phyloP scores from a whole-genome alignment of 2,888 invertebrate species.

The Allacma fusca region DNA sequence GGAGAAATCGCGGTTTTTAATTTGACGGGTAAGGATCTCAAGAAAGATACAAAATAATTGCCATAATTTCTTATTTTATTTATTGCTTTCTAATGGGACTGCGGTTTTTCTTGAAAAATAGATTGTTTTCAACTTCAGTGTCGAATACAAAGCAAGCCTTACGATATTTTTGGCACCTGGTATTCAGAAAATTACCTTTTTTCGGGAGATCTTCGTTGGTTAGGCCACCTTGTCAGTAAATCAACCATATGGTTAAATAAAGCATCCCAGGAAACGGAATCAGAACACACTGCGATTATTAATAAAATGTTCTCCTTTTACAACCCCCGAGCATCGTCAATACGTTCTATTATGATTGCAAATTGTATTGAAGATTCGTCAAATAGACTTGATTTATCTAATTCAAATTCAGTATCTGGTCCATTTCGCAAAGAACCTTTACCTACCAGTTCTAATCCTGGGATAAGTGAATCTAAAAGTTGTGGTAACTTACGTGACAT shows the following conservation, averaged over 20 bases:
- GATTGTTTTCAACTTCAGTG: constrained; percentile 71
- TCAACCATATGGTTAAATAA: constrained; percentile 83
- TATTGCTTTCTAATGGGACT: constrained; percentile 60
- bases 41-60: no score
- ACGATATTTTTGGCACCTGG: constrained; percentile 89
- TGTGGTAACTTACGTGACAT: constrained; percentile 50
- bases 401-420: not conserved
- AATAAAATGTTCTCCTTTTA: constrained; percentile 76
- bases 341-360: constrained; percentile 79
- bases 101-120: no score
- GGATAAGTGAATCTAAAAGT: not conserved
- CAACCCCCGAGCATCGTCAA: constrained; percentile 81
- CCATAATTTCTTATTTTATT: no score
- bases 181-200: constrained; percentile 81
- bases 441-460: not conserved
- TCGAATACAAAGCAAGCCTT: constrained; percentile 80
- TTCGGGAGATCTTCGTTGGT: constrained; percentile 82
- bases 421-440: not conserved
- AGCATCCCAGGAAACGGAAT: constrained; percentile 80
- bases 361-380: constrained; percentile 69
- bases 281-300: constrained; percentile 80
- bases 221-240: constrained; percentile 77
- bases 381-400: not conserved
- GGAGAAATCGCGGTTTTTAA: constrained; percentile 89
- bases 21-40: constrained; percentile 72